These are phyloP conservation scores for Rhabdomys pumilio DNA, from an alignment of 2,797 vertebrate genomes.

Conservation along the genomic window DNA sequence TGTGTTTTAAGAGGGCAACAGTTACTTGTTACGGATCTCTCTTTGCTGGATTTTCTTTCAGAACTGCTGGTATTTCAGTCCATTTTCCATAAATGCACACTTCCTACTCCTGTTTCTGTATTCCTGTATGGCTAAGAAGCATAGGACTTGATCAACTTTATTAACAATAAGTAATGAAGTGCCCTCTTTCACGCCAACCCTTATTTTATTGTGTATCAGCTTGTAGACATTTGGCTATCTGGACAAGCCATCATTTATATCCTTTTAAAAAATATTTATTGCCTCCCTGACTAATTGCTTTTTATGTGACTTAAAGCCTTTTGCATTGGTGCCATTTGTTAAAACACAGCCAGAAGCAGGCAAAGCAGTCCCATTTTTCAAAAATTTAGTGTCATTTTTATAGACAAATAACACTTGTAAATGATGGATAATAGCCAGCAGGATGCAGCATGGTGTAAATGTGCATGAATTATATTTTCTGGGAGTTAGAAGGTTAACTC, in stretches of 20 bases:
- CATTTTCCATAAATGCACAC: conserved; percentile 89
- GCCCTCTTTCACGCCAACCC: conserved; percentile 86
- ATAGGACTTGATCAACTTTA: conserved; percentile 90
- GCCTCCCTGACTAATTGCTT: conserved; percentile 91
- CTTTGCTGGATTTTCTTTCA: conserved; percentile 85
- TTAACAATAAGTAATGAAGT: conserved; percentile 90
- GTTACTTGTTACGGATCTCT: conserved; percentile 83
- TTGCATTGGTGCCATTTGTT: conserved; percentile 89
- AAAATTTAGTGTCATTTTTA: conserved; percentile 93
- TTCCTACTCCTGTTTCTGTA: conserved; percentile 88
- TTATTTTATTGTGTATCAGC: conserved; percentile 89
- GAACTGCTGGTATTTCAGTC: conserved; percentile 88
- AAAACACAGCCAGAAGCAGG: conserved; percentile 89
- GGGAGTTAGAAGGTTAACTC: conserved; percentile 91
- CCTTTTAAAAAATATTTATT: conserved; percentile 91
- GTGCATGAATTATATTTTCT: conserved; percentile 90
- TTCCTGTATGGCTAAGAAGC: conserved; percentile 86
- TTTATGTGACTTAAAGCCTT: conserved; percentile 89
- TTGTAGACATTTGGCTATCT: conserved; percentile 90
- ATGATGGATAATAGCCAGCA: conserved; percentile 91
- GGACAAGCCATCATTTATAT: conserved; percentile 90
- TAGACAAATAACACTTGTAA: conserved; percentile 92
- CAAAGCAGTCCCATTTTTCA: conserved; percentile 90
- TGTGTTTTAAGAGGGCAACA: conserved; percentile 85
- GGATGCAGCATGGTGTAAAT: conserved; percentile 88